Base-by-base conservation (phyloP, 2,797 vertebrate species). In the Alexandromys oeconomus region DNA sequence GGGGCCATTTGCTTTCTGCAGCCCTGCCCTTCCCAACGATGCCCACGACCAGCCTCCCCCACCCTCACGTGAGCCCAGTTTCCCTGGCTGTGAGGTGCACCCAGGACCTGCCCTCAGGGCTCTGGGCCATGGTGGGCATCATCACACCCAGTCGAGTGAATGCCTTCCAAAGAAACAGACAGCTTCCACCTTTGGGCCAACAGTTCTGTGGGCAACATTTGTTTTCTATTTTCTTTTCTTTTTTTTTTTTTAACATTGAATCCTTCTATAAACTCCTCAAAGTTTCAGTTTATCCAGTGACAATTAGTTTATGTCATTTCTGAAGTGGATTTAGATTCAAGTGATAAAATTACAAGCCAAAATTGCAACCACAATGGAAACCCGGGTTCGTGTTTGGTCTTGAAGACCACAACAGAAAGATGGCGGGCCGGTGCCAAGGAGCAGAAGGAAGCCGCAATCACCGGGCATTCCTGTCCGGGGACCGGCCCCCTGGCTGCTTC, bases 311-410 rank as follows among this genome's bases (percentile, higher is more conserved):
- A 98, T 98, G 98, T 97, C 97, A 98, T 98, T 98, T 98, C 98
- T 98, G 98, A 98, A 98, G 98, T 98, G 98, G 98, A 98, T 98
- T 98, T 98, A 98, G 98, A 98, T 98, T 98, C 79, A 96, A 98
- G 98, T 98, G 99, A 98, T 99, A 98, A 98, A 98, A 98, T 99
- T 98, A 98, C 98, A 98, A 98, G 98, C 98, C 98, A 97, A 98
- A 98, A 98, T 98, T 98, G 97, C 98, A 98, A 97, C 98, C 98
- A 98, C 98, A 97, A 98, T 98, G 98, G 98, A 98, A 98, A 98
- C 98, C 97, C 97, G 98, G 98, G 97, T 95, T 98, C 97, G 85
- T 96, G 97, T 97, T 98, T 98, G 98, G 98, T 98, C 98, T 97
- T 96, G 67, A 89, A 97, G 98, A 98, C 98, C 98, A 98, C 98